Evolutionary conservation across 2,888 invertebrate species (phyloP).

Genomic region (Melanostoma mellinum): DNA sequence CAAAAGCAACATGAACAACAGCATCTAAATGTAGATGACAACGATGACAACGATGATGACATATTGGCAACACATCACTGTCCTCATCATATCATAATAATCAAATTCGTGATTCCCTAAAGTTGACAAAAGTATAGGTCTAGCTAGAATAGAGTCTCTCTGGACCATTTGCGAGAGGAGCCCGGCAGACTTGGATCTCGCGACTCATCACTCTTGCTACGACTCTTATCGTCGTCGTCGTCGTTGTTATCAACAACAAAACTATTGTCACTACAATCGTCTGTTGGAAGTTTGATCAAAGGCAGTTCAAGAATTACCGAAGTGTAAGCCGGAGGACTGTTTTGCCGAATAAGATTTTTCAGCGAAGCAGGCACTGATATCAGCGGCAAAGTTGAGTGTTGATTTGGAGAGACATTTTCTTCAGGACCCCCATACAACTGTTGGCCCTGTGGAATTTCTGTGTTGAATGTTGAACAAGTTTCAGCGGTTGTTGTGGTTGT

Average conservation of each 20-base stretch:
- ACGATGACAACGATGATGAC: constrained; percentile 43
- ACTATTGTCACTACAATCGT: constrained; percentile 74
- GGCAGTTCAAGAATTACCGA: constrained; percentile 82
- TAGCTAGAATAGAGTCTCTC: constrained; percentile 90
- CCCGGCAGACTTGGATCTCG: constrained; percentile 81
- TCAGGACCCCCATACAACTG: constrained; percentile 52
- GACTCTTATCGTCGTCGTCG: constrained; percentile 73
- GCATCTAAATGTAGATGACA: constrained; percentile 18
- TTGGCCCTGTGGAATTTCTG: constrained; percentile 76
- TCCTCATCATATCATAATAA: constrained; percentile 24
- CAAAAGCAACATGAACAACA: constrained; percentile 68
- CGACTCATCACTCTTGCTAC: constrained; percentile 76
- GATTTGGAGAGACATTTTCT: constrained; percentile 30
- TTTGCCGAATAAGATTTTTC: constrained; percentile 79
- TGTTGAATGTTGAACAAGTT: constrained; percentile 80
- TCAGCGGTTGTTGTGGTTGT: constrained; percentile 79
- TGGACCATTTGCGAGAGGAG: constrained; percentile 85
- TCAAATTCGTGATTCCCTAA: constrained; percentile 49
- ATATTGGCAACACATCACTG: constrained; percentile 13
- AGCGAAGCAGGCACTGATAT: constrained; percentile 80
- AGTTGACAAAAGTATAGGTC: constrained; percentile 56
- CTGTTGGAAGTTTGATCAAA: constrained; percentile 80
- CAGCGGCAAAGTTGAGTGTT: constrained; percentile 75
- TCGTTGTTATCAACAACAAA: constrained; percentile 60
- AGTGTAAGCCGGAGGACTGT: constrained; percentile 75